phyloP scores from a whole-genome alignment of 64 coral and sea anemone genomes.

The Montipora cactus region DNA sequence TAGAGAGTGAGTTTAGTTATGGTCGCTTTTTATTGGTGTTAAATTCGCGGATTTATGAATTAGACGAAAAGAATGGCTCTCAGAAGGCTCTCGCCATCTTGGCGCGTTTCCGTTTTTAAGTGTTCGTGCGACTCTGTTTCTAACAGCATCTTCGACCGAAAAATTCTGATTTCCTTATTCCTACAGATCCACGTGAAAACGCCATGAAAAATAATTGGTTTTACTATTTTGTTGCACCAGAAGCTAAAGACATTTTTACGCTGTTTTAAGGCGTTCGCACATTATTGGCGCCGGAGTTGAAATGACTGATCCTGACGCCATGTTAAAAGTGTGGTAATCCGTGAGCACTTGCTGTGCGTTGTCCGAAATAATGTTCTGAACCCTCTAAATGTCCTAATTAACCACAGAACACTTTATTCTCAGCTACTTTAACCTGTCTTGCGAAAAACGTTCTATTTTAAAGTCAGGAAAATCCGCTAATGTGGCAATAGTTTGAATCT shows the following conservation, averaged over 20 bases:
- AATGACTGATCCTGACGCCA: slow-evolving; percentile 72
- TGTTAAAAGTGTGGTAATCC: slow-evolving; percentile 95
- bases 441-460: background rate
- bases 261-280: slow-evolving; percentile 67
- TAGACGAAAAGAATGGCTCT: slow-evolving; percentile 16
- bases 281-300: slow-evolving; percentile 85
- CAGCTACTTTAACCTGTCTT: slow-evolving; percentile 36
- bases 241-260: slow-evolving; percentile 9
- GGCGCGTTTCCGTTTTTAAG: slow-evolving; percentile 13
- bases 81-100: slow-evolving; percentile 1
- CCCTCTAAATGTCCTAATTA: slow-evolving; percentile 62
- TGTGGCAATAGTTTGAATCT: background rate
- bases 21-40: background rate
- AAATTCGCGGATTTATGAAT: slow-evolving; percentile 21
- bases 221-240: slow-evolving; percentile 67
- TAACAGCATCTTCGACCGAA: background rate
- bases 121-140: background rate
- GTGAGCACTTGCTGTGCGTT: background rate
- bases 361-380: slow-evolving; percentile 21
- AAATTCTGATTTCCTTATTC: background rate
- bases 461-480: background rate
- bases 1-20: background rate
- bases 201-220: background rate
- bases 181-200: background rate
- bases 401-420: slow-evolving; percentile 52